Base-by-base conservation (phyloP, 2,888 invertebrate genomes). In the Heteropelma amictum region DNA sequence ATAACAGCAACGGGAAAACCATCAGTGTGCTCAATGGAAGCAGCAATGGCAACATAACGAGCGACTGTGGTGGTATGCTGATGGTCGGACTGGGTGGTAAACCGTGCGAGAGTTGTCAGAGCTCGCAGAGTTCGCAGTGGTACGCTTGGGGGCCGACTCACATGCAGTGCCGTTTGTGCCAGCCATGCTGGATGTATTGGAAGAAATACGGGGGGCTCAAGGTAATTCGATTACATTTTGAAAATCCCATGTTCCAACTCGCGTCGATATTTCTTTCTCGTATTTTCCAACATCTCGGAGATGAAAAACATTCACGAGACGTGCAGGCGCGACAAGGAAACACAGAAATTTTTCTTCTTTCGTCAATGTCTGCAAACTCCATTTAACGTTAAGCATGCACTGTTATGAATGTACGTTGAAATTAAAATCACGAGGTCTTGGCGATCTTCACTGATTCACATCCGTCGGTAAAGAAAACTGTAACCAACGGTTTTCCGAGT, bases 151-250 rank as follows among this genome's bases (percentile, higher is more conserved):
- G 97, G 63, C 97, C 97, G 60, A 93, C 96, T 78, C 96, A 97
- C 89, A 93, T 96, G 92, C 96, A 97, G 88, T 96, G 96, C 90
- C 94, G 98, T 83, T 92, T 99, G 76, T 99, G 99, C 90, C 95
- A 95, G 83, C 91, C 92, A 12, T 99, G 99, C 90, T 99, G 98
- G 98, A 93, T 93, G 77, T 98, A 98, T 89, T 99, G 99, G 98
- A 99, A 98, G 90, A 98, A 98, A 89, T 98, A 97, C 90, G 99
- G 98, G 70, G 99, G 98, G 75, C 93, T 99, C 60, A 98, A 97
- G 91, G 94, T 94, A 81, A 91, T 92, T n/a, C 23, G n/a, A 17
- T 23, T 6, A 1, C 38, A 1, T 12, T 26, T 45, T 45, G 19
- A n/a, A n/a, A n/a, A 10, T 21, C 0, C 19, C 12, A 19, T 45